A percentile compares a stretch with the other conserved stretches of the same genome.
Evolutionary conservation across 2,113 vertebrate genomes (phyloP).

Genomic region (Larimichthys polyactis): DNA sequence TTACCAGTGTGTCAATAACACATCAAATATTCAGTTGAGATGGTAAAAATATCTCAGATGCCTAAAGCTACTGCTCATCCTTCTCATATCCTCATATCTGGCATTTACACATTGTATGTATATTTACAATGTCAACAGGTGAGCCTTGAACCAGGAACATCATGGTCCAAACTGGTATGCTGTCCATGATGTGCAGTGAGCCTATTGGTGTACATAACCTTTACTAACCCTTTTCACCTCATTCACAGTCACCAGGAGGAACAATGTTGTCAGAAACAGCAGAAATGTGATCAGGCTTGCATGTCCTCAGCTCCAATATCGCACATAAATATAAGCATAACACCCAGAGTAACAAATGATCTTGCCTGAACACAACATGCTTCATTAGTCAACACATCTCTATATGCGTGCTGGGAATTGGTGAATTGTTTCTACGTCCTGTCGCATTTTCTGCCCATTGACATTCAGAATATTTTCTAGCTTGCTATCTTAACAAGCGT

Average conservation of each 20-base stretch:
- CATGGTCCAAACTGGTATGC: neutral
- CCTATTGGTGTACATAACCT: neutral
- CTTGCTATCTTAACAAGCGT: neutral
- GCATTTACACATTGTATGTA: neutral
- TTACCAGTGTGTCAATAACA: conserved; percentile 4
- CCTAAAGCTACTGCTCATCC: neutral
- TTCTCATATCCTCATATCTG: neutral
- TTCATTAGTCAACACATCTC: neutral
- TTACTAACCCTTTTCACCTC: neutral
- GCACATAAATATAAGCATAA: neutral
- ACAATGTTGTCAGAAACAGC: neutral
- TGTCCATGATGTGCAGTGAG: neutral
- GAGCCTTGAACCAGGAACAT: neutral
- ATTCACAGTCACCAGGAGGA: neutral
- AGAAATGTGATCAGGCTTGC: too few relatives aligned
- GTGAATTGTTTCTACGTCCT: neutral
- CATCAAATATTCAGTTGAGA: neutral
- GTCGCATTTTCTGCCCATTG: neutral
- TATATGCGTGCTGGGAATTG: neutral
- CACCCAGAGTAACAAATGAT: neutral
- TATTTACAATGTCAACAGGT: neutral
- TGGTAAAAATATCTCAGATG: neutral
- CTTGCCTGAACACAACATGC: neutral
- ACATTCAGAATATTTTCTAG: neutral
- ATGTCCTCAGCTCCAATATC: neutral